A percentile compares a stretch with the other conserved stretches of the same genome.
Evolutionary conservation across 1,140 invertebrate species (phyloP).

Genomic region (Aphis craccivora): DNA sequence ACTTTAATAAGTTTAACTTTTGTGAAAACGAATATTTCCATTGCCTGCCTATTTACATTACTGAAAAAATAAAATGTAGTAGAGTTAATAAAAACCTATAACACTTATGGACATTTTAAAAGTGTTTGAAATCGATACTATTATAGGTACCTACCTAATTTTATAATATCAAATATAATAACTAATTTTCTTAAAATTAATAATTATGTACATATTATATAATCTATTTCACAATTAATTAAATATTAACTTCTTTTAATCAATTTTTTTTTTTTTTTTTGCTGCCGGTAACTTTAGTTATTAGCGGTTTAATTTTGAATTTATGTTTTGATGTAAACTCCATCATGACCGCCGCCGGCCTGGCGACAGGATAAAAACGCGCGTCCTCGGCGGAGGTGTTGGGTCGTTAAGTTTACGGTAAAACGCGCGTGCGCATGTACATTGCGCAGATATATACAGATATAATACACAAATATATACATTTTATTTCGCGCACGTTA

Average conservation of each 20-base stretch:
- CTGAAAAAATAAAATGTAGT: neutral
- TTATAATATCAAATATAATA: no score
- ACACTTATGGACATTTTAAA: no score
- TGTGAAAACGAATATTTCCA: neutral
- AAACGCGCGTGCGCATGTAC: neutral
- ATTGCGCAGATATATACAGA: neutral
- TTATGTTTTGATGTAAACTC: neutral
- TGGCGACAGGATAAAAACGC: neutral
- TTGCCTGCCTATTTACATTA: neutral
- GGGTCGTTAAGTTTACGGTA: slow-evolving; percentile 51
- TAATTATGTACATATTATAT: no score
- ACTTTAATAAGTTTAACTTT: neutral
- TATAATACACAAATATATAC: neutral
- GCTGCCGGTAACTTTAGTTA: neutral
- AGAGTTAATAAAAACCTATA: neutral
- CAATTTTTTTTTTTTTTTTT: no score
- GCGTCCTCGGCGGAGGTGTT: slow-evolving; percentile 11
- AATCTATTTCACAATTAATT: no score
- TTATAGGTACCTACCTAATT: neutral
- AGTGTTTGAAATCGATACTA: neutral
- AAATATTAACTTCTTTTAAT: no score
- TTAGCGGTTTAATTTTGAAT: neutral
- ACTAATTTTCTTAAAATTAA: no score
- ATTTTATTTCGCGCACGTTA: slow-evolving; percentile 15
- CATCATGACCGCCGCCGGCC: neutral